Conservation (phyloP, 2,113 vertebrate species). For the Loxodonta africana region DNA sequence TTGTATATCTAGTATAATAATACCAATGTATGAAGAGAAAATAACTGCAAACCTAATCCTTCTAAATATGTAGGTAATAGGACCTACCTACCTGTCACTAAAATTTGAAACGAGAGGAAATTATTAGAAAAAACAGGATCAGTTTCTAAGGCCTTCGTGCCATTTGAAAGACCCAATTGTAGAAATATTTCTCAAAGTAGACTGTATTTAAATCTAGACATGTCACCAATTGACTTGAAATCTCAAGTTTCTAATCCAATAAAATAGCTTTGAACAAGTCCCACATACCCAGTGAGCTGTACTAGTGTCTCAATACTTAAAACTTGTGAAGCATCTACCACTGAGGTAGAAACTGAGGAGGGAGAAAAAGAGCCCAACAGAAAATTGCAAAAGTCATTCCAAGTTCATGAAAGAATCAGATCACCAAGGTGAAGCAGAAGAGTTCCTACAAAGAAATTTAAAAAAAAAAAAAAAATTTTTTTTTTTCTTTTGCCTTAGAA, state of each 20-base stretch:
- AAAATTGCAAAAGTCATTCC: neutral
- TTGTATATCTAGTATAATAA: neutral
- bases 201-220: conserved; percentile 11
- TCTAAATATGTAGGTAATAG: neutral
- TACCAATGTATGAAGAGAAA: neutral
- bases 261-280: conserved; percentile 8
- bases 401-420: conserved; percentile 21
- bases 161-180: neutral
- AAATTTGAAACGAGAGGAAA: neutral
- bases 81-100: neutral
- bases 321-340: neutral
- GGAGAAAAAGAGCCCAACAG: neutral
- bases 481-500: neutral
- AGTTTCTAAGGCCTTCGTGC: neutral
- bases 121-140: neutral
- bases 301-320: conserved; percentile 22
- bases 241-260: conserved; percentile 29
- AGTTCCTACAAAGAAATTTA: neutral
- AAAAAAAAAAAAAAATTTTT: too few species aligned
- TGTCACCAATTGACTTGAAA: neutral
- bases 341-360: neutral
- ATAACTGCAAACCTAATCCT: neutral
- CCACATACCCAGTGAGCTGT: neutral
- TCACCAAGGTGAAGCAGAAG: neutral
- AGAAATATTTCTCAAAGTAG: neutral